A percentile compares a stretch with the other conserved stretches of the same genome.
Conservation (phyloP, 2,113 vertebrate species). For the Felis chaus region DNA sequence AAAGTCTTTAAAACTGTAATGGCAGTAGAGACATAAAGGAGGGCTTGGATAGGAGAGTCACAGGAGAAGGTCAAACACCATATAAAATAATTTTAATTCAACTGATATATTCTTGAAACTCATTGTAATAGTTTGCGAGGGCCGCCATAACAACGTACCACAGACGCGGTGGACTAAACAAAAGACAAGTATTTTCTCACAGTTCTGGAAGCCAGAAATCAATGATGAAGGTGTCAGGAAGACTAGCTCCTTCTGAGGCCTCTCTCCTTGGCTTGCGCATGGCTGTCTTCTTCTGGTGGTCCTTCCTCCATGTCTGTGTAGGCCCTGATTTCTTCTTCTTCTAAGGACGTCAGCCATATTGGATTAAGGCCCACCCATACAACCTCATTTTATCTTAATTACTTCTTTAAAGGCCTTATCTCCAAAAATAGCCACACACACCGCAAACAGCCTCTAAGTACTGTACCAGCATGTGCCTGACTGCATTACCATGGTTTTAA, state of each 20-base stretch:
- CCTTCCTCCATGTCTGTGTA: not conserved
- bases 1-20: not conserved
- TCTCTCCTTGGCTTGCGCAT: not conserved
- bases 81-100: not conserved
- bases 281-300: not conserved
- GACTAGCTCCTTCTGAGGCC: not conserved
- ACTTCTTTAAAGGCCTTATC: not conserved
- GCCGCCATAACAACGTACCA: not conserved
- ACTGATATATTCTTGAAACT: not conserved
- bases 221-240: not conserved
- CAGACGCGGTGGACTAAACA: not conserved
- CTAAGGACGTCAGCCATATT: not conserved
- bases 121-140: not conserved
- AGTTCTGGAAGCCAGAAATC: not conserved
- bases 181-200: not conserved
- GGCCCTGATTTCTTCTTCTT: not conserved
- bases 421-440: no score
- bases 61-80: not conserved
- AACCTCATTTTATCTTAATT: not conserved
- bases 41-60: not conserved
- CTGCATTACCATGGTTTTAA: not conserved
- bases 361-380: not conserved
- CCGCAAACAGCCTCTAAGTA: not conserved
- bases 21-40: not conserved
- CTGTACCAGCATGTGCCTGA: not conserved